phyloP scores from a whole-genome alignment of 2,797 vertebrate species.

The Sparidentex hasta region DNA sequence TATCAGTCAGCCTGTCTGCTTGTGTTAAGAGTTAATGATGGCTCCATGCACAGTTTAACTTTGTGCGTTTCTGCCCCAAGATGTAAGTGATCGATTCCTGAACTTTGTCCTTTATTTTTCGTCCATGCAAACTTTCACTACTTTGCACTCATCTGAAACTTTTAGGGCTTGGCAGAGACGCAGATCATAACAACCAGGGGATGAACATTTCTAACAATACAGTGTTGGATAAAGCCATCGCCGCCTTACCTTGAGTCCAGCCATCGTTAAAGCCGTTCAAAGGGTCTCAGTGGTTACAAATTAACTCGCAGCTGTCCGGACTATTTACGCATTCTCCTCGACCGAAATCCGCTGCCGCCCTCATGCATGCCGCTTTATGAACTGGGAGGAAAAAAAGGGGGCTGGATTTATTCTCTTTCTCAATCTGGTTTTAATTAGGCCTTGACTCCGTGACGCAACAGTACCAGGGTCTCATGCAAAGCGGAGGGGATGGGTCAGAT shows the following conservation, averaged over 20 bases:
- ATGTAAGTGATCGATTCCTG: background rate
- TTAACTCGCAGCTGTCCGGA: slow-evolving; percentile 30
- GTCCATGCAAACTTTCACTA: background rate
- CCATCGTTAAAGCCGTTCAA: slow-evolving; percentile 66
- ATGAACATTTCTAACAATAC: background rate
- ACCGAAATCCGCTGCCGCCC: slow-evolving; percentile 43
- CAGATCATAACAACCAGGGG: background rate
- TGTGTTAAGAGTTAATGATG: background rate
- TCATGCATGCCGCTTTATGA: slow-evolving; percentile 21
- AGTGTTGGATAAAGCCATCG: background rate
- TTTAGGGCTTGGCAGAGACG: background rate
- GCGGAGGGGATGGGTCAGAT: slow-evolving; percentile 34
- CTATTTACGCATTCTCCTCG: slow-evolving; percentile 9
- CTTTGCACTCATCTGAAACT: background rate
- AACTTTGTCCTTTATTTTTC: background rate
- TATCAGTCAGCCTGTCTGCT: slow-evolving; percentile 18
- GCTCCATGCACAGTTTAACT: background rate
- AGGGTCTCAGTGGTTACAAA: slow-evolving; percentile 25
- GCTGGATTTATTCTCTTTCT: slow-evolving; percentile 82
- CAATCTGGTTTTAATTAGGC: slow-evolving; percentile 89
- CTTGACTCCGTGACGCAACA: slow-evolving; percentile 78
- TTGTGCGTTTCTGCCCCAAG: background rate
- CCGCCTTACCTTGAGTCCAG: slow-evolving; percentile 83
- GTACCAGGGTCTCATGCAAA: slow-evolving; percentile 4
- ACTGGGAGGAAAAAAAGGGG: slow-evolving; percentile 45